These are phyloP conservation scores for Syrmaticus mikado DNA, from an alignment of 2,113 vertebrate species.

Conservation along the genomic window DNA sequence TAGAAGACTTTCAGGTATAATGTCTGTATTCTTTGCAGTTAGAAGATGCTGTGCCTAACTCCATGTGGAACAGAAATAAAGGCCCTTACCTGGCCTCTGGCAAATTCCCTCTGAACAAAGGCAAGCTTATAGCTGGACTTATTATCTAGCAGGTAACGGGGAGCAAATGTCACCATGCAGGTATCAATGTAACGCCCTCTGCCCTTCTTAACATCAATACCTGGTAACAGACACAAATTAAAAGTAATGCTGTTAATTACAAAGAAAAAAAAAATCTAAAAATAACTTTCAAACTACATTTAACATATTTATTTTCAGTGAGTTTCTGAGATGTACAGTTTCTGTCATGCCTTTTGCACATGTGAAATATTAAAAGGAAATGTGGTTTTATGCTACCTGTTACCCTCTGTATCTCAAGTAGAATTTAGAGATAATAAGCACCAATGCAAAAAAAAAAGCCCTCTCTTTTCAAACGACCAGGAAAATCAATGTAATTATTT, in stretches of 20 bases:
- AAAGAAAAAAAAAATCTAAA: neutral
- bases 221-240: constrained; percentile 70
- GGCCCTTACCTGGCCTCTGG: constrained; percentile 89
- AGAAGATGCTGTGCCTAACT: neutral
- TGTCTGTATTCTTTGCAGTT: neutral
- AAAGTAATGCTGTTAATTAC: neutral
- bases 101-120: constrained; percentile 95
- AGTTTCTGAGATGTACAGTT: neutral
- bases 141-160: constrained; percentile 95
- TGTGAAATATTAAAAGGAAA: neutral
- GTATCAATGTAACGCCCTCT: constrained; percentile 94
- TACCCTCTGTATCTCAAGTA: neutral
- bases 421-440: neutral
- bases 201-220: constrained; percentile 95
- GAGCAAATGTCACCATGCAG: constrained; percentile 95
- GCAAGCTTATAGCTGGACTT: constrained; percentile 92
- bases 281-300: neutral
- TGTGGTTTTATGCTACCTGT: neutral
- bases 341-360: neutral
- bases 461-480: neutral
- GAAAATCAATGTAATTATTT: neutral
- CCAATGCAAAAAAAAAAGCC: neutral
- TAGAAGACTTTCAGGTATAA: neutral
- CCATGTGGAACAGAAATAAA: neutral
- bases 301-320: neutral